Evolutionary conservation across 1,140 invertebrate species (phyloP).

Genomic region (Lordiphosa mommai): DNA sequence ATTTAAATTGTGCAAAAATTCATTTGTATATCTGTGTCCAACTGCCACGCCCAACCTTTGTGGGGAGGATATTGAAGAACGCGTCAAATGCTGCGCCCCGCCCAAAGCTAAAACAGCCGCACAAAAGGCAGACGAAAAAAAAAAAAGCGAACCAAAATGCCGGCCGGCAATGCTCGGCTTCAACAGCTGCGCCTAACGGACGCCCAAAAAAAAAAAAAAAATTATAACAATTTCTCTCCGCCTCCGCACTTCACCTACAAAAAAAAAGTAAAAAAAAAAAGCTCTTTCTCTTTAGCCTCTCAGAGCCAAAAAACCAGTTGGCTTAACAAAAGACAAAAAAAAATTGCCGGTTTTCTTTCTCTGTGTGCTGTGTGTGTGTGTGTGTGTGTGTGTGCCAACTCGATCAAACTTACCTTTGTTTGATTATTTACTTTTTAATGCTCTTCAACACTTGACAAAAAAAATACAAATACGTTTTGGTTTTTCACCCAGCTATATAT

Average conservation of each 20-base stretch:
- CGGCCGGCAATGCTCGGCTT: slow-evolving; percentile 2
- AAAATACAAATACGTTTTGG: background rate
- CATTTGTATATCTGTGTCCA: background rate
- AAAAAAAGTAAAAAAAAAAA: too few relatives aligned
- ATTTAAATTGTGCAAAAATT: background rate
- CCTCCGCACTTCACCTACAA: too few relatives aligned
- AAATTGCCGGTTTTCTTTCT: background rate
- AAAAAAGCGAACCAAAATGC: slow-evolving; percentile 5
- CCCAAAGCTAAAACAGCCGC: background rate
- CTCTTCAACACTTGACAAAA: slow-evolving; percentile 1
- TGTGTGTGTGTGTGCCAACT: background rate
- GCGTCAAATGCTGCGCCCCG: slow-evolving; percentile 8
- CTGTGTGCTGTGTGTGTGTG: too few relatives aligned
- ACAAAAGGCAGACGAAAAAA: slow-evolving; percentile 3
- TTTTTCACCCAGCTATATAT: too few relatives aligned
- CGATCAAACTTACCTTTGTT: background rate
- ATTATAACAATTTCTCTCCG: background rate
- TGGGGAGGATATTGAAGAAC: slow-evolving; percentile 7
- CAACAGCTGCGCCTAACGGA: background rate
- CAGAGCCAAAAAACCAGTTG: slow-evolving; percentile 2
- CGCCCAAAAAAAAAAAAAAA: slow-evolving; percentile 1
- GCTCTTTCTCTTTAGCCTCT: too few relatives aligned
- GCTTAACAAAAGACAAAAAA: background rate
- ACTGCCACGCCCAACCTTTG: background rate
- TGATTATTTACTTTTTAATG: background rate